Evolutionary conservation across 2,113 vertebrate species (phyloP), one percentile per base, ranked within the genome.

Genomic region (Sarotherodon lohbergeri): DNA sequence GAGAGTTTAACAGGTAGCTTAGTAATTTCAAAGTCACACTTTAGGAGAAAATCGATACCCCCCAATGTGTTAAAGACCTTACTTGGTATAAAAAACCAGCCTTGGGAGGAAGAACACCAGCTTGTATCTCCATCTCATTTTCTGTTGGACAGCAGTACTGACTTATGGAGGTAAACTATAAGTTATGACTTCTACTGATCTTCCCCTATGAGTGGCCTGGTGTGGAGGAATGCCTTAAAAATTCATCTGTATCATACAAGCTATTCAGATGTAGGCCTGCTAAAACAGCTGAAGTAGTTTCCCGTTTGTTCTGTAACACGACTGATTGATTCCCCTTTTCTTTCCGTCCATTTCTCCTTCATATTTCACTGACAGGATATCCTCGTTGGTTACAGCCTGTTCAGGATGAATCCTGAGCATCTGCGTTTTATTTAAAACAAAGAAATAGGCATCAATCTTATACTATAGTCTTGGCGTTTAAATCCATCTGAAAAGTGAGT

Each of bases 361-460:
- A 91, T 80, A 79, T 55, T 22, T 80, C 24, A 43, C 16, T 57
- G 57, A 27, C 41, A 54, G 34, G 24, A 66, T 87, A 7, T 55
- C 85, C 14, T 73, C 3, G 8, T 63, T 39, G 16, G 22, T 52
- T 81, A 61, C 83, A 85, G 71, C 50, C 55, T 29, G 14, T 63
- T 41, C 73, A 71, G 11, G 55, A 48, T 22, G 59, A 86, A 88
- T 56, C 22, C 4, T 68, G 17, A 61, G 50, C 81, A 85, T 73
- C 61, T 92, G 87, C 6, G 54, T 83, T 83, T 80, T 34, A 63
- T 90, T 88, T 27, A 13, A 80, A 81, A 22, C 4, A 86, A 90
- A 79, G 9, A 52, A 54, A 76, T 41, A 79, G 24, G 14, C 29
- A 80, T 88, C 27, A 78, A 46, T 88, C 46, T 81, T 87, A 32